Evolutionary conservation across 2,888 invertebrate species (phyloP).

Genomic region (Acrocyrtus sp.): DNA sequence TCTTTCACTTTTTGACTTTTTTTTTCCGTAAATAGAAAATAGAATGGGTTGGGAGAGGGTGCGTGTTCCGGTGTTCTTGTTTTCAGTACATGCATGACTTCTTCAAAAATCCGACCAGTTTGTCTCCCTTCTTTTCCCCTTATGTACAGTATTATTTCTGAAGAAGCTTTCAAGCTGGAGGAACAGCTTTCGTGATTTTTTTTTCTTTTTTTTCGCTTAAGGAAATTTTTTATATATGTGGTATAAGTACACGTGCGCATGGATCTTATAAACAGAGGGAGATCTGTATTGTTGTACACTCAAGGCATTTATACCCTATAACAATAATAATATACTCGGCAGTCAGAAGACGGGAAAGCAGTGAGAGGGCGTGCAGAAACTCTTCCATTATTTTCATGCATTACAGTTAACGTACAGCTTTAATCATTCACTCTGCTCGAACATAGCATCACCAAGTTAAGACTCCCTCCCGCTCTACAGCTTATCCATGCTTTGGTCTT

Average conservation of each 20-base stretch:
- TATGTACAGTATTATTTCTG: background rate
- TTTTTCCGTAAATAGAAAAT: background rate
- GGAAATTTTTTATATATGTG: no score
- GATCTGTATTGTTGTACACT: no score
- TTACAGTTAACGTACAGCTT: slow-evolving; percentile 1
- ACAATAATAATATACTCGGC: no score
- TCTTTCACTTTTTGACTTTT: background rate
- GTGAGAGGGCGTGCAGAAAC: background rate
- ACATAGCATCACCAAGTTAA: background rate
- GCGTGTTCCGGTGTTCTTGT: background rate
- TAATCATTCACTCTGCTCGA: slow-evolving; percentile 5
- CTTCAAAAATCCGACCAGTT: background rate
- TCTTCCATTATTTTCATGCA: background rate
- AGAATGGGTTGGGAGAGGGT: background rate
- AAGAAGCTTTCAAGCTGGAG: background rate
- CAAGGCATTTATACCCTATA: no score
- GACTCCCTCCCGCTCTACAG: no score
- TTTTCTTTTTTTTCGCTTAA: background rate
- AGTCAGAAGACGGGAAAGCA: no score
- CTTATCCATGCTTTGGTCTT: background rate
- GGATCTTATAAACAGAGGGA: no score
- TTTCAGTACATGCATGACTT: background rate
- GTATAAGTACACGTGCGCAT: no score
- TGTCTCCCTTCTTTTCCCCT: background rate
- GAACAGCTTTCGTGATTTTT: slow-evolving; percentile 15